Evolutionary conservation across 2,888 invertebrate genomes (phyloP).

Genomic region (Leucoma salicis): DNA sequence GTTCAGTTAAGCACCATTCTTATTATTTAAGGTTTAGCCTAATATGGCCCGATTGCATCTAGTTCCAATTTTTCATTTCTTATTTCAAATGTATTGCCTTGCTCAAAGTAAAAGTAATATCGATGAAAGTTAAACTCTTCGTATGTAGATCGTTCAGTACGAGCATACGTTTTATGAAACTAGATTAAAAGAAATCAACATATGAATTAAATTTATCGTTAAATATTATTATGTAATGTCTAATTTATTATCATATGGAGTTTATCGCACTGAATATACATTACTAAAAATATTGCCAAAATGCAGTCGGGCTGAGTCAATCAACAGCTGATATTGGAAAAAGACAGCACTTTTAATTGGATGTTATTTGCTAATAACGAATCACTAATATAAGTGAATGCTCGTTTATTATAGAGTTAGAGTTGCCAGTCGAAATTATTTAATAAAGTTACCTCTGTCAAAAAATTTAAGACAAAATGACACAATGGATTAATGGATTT

Average conservation of each 20-base stretch:
- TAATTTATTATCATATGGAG: too few species aligned
- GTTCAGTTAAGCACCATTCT: constrained; percentile 64
- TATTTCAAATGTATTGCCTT: too few species aligned
- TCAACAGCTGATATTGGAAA: constrained; percentile 19
- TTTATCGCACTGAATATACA: too few species aligned
- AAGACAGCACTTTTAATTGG: constrained; percentile 12
- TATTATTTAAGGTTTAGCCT: constrained; percentile 33
- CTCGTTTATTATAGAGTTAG: constrained; percentile 18
- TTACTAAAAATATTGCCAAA: too few species aligned
- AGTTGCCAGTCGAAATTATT: constrained; percentile 28
- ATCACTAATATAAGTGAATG: constrained; percentile 4
- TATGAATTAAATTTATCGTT: too few species aligned
- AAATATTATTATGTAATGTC: too few species aligned
- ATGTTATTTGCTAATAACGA: background rate
- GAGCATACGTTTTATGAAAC: too few species aligned
- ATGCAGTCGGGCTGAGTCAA: background rate
- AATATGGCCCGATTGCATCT: constrained; percentile 31
- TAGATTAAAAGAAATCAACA: too few species aligned
- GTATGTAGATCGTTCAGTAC: too few species aligned
- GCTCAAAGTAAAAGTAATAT: too few species aligned
- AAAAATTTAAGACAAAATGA: constrained; percentile 11
- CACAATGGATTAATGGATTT: background rate
- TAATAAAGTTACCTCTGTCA: constrained; percentile 28
- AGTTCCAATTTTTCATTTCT: too few species aligned
- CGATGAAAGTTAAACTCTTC: too few species aligned